These are phyloP conservation scores for Lysandra bellargus DNA, from an alignment of 2,888 invertebrate species.

Conservation along the genomic window DNA sequence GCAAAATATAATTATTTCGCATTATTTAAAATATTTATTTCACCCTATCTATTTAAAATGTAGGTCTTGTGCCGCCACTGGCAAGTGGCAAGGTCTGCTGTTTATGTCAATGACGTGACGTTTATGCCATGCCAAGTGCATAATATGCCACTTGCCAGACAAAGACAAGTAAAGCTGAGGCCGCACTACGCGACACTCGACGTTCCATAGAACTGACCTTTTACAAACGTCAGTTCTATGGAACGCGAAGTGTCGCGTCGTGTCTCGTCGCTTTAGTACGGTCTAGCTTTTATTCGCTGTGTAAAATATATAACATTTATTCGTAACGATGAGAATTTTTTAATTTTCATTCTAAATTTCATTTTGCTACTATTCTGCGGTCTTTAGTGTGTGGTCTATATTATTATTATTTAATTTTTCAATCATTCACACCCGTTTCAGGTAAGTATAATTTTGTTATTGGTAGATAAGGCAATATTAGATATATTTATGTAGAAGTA, in stretches of 20 bases:
- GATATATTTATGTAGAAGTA: not conserved
- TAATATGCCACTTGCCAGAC: not conserved
- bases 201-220: no score
- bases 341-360: not conserved
- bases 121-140: not conserved
- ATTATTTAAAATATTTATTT: no score
- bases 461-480: conserved; percentile 9
- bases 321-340: no score
- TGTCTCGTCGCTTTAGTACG: no score
- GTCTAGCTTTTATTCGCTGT: no score
- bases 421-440: not conserved
- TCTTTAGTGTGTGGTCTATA: not conserved
- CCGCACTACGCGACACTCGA: no score
- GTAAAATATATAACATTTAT: no score
- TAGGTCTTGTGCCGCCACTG: no score
- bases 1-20: no score
- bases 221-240: no score
- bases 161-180: not conserved
- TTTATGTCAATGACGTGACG: not conserved
- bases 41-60: no score
- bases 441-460: not conserved
- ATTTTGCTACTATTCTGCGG: not conserved
- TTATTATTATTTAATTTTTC: not conserved
- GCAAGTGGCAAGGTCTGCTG: not conserved
- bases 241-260: no score